A percentile compares a stretch with the other conserved stretches of the same genome.
phyloP scores from a whole-genome alignment of 2,113 vertebrate genomes.

The Pollachius pollachius region DNA sequence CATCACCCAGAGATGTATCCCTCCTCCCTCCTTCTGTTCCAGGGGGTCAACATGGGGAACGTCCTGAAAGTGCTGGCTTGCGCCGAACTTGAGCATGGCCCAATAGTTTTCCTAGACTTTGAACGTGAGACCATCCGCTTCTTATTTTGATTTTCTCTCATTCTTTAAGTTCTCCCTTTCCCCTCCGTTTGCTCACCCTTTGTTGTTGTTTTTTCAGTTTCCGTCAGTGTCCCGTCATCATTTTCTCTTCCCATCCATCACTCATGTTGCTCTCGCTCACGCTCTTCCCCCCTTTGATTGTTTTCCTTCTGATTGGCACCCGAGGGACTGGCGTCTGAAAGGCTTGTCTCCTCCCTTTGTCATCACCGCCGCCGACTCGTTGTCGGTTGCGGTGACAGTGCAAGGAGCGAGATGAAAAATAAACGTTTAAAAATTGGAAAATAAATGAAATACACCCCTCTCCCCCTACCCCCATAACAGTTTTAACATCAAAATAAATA shows the following conservation, averaged over 20 bases:
- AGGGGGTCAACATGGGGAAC: slow-evolving; percentile 92
- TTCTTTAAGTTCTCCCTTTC: slow-evolving; percentile 51
- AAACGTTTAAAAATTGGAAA: too few species aligned
- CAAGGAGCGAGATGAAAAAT: too few species aligned
- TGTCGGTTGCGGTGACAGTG: too few species aligned
- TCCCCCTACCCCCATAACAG: too few species aligned
- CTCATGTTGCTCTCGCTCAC: neutral
- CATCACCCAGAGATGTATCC: slow-evolving; percentile 81
- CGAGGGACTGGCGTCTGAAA: slow-evolving; percentile 58
- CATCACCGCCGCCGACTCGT: too few species aligned
- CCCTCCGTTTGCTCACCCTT: slow-evolving; percentile 30
- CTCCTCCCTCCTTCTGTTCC: slow-evolving; percentile 84
- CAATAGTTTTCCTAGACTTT: slow-evolving; percentile 98
- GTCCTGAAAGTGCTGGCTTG: slow-evolving; percentile 96
- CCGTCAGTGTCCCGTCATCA: too few species aligned
- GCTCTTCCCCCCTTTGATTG: slow-evolving; percentile 8
- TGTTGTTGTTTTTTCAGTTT: slow-evolving; percentile 26
- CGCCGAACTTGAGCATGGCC: slow-evolving; percentile 93
- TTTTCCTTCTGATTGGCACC: slow-evolving; percentile 27
- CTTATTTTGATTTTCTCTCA: slow-evolving; percentile 66
- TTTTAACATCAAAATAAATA: too few species aligned
- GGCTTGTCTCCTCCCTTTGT: slow-evolving; percentile 33
- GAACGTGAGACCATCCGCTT: slow-evolving; percentile 92
- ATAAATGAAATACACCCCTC: too few species aligned
- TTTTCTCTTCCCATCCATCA: too few species aligned